Evolutionary conservation across 1,140 invertebrate species (phyloP), one percentile per base, ranked within the genome.

Genomic region (Drosophila simulans): DNA sequence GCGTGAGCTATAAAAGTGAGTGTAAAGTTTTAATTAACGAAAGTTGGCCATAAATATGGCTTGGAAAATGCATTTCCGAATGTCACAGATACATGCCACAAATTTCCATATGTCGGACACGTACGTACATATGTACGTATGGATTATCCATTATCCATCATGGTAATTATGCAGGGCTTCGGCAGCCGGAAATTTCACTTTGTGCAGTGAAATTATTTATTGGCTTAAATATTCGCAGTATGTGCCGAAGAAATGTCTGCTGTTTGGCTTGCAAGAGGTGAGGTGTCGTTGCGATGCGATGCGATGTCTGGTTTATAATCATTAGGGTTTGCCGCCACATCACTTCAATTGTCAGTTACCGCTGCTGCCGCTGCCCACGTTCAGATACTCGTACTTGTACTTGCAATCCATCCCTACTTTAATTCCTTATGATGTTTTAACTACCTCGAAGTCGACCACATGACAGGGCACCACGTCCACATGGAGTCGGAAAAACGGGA

Each of bases 181-280:
- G 58, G 40, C 27, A 55, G 63, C 49, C 66, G 66, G 66, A 70
- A 70, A 70, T 70, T 70, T 70, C 66, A 70, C 64, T 70, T 70
- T 70, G 65, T 70, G 64, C 43, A 57, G 66, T 70, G 66, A 70
- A 70, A 70, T 70, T 70, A 70, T 70, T 70, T 70, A 70, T 70
- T 70, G 66, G 65, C 64, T 70, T 70, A 70, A 70, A 70, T 70
- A 70, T 70, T 70, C 64, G 66, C 66, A 69, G 63, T 69, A 70
- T 70, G 64, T 56, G 25, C 15, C 20, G 40, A 65, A 45, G 51
- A 45, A 55, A 17, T 68, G 66, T 17, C 40, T 34, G 34, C 22
- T 34, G 20, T 3, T 27, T 7, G 27, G 5, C 27, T 27, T 51
- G 48, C n/a, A 17, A 12, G 27, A 56, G 37, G 42, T 17, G 5